Evolutionary conservation across 1,140 invertebrate species (phyloP), one percentile per base, ranked within the genome.

Genomic region (Leptonema lineaticorne): DNA sequence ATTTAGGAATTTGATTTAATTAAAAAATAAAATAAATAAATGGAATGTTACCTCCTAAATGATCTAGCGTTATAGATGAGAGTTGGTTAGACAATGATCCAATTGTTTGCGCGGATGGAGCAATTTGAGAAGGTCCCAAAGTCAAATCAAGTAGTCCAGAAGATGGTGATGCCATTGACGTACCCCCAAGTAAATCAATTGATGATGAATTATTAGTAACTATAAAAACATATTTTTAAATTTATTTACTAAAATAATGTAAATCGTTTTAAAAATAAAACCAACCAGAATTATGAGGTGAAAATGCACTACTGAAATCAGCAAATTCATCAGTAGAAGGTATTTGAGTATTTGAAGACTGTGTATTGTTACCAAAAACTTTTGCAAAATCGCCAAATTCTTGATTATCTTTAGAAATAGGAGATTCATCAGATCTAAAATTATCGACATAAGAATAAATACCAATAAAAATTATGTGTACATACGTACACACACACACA

Each of bases 301-400:
- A 74, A 78, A 91, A 91, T 16, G 90, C 89, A 27, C 87, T 87
- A 63, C 83, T 85, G 76, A 92, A 92, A 78, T 92, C 90, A 0
- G 90, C 90, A 77, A 92, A 92, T 69, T 88, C 86, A 63, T 87
- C 85, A 65, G 81, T 75, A 65, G 78, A 82, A 45, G 37, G 71
- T 33, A 74, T 30, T 27, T 75, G 71, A 74, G 72, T 63, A 68
- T 67, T 65, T 30, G 26, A 67, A 45, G 20, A 26, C 60, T 70
- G 29, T 18, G 68, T 53, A 45, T 74, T 20, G 30, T 74, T 76
- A 1, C 80, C 81, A 76, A 92, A 92, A 7, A 90, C 92, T 66
- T 86, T 85, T 18, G 87, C 82, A 78, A 95, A 96, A 78, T 94
- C 92, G 0, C 91, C 91, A 79, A 94, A 93, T 50, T 92, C 90